Conservation (phyloP, 2,797 vertebrate species). For the Agapornis canus region DNA sequence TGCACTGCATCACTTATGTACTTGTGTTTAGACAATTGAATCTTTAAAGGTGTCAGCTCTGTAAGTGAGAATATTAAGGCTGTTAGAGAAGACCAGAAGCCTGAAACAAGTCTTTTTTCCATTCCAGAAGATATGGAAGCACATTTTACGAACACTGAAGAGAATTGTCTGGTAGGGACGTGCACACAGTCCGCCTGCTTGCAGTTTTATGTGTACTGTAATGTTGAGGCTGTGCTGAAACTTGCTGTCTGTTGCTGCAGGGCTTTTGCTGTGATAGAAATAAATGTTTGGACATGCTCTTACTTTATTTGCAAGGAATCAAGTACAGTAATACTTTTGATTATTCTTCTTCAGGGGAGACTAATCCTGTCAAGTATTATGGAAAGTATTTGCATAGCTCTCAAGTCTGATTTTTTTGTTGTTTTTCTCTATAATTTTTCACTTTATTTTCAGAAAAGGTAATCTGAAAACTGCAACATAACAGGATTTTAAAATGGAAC, state of each 20-base stretch:
- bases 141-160: background rate
- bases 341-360: constrained; percentile 1
- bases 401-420: background rate
- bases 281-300: background rate
- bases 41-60: background rate
- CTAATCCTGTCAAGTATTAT: background rate
- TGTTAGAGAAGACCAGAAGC: background rate
- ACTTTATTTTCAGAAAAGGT: background rate
- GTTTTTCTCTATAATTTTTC: background rate
- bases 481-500: background rate
- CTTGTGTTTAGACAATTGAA: background rate
- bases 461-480: background rate
- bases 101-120: background rate
- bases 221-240: background rate
- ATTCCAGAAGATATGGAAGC: background rate
- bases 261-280: background rate
- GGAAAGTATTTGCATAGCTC: constrained; percentile 36
- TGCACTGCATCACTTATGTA: too few relatives aligned
- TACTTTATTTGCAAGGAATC: background rate
- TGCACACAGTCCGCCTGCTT: background rate
- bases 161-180: background rate
- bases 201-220: background rate
- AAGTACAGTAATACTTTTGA: background rate
- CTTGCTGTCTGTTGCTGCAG: background rate
- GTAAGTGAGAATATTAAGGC: background rate